Conservation (phyloP, 2,888 invertebrate species). For the Hymenopus coronatus region DNA sequence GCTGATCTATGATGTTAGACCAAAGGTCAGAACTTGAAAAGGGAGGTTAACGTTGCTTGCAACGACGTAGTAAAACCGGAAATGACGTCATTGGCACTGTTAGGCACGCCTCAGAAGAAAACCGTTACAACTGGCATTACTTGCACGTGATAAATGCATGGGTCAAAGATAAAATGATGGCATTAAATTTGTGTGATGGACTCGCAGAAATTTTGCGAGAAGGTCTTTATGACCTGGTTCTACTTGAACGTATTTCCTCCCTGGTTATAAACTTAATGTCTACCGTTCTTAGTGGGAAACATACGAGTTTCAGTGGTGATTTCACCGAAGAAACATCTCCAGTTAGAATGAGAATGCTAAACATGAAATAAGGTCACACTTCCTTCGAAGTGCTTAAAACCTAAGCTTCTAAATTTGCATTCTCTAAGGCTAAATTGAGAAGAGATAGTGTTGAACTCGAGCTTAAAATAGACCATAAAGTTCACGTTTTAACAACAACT, state of each 20-base stretch:
- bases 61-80: background rate
- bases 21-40: background rate
- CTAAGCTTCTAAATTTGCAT: too few species aligned
- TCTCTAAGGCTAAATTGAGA: too few species aligned
- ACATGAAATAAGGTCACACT: too few species aligned
- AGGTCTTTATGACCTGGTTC: background rate
- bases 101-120: background rate
- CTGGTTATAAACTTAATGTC: background rate
- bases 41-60: background rate
- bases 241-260: background rate
- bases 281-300: background rate
- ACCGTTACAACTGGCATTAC: background rate
- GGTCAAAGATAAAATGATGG: background rate
- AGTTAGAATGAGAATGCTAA: too few species aligned
- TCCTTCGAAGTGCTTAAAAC: too few species aligned
- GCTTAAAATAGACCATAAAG: too few species aligned
- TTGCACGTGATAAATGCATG: background rate
- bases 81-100: background rate
- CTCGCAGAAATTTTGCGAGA: background rate
- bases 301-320: background rate
- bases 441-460: too few species aligned
- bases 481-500: too few species aligned
- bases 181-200: background rate
- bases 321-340: background rate
- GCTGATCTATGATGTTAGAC: background rate